phyloP scores from a whole-genome alignment of 2,797 vertebrate species.

The Fratercula arctica region DNA sequence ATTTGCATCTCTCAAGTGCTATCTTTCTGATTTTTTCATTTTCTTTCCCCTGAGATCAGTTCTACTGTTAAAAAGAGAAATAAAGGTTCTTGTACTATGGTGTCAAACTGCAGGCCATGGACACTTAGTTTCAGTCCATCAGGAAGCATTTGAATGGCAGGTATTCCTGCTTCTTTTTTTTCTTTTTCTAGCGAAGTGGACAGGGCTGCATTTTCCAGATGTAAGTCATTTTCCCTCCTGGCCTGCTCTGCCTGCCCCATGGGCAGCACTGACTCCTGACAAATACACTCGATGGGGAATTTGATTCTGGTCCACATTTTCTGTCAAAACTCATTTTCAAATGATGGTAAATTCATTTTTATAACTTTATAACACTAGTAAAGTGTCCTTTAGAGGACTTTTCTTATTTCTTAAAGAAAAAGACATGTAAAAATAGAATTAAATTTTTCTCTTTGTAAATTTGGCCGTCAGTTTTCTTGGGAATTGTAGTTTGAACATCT shows the following conservation, averaged over 20 bases:
- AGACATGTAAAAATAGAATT: not conserved
- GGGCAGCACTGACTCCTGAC: not conserved
- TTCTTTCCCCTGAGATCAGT: not conserved
- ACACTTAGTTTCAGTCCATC: not conserved
- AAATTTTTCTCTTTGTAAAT: not conserved
- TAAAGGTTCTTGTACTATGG: not conserved
- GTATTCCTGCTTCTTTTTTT: not conserved
- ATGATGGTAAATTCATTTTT: not conserved
- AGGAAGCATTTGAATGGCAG: not conserved
- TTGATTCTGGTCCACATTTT: not conserved
- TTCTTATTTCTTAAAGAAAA: not conserved
- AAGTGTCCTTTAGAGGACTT: not conserved
- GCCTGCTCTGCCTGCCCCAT: not conserved
- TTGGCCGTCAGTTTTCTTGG: not conserved
- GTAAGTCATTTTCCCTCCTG: rapidly evolving
- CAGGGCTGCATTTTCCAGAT: not conserved
- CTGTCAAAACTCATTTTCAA: not conserved
- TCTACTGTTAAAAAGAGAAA: not conserved
- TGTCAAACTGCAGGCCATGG: not conserved
- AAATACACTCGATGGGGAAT: not conserved
- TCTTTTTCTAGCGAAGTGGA: not conserved
- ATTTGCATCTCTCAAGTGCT: not conserved
- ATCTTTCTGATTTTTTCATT: not conserved
- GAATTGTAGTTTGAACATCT: not conserved
- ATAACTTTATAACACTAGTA: not conserved